Evolutionary conservation across 2,797 vertebrate genomes (phyloP).

Genomic region (Lepus oiostolus): DNA sequence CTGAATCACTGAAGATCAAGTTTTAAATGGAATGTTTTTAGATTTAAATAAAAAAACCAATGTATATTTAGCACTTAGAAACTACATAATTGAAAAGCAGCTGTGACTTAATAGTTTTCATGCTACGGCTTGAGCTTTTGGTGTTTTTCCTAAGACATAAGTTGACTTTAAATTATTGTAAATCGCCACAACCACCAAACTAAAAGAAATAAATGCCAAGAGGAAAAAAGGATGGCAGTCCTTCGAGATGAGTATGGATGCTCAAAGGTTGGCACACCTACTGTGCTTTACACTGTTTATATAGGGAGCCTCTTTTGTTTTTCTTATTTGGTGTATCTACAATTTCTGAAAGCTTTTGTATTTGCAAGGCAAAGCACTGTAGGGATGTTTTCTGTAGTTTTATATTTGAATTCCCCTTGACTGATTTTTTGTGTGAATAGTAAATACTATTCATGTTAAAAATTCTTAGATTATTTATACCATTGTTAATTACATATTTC

Average conservation of each 20-base stretch:
- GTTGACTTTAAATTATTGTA: conserved; percentile 45
- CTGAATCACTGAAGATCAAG: neutral
- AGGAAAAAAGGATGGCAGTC: neutral
- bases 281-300: neutral
- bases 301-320: conserved; percentile 1
- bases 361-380: conserved; percentile 22
- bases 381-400: conserved; percentile 36
- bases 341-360: conserved; percentile 24
- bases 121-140: neutral
- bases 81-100: neutral
- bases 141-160: neutral
- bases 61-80: conserved; percentile 21
- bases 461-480: conserved; percentile 50
- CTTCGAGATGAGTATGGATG: neutral
- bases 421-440: conserved; percentile 47
- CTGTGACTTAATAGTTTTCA: neutral
- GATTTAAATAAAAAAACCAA: neutral
- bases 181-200: neutral
- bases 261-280: neutral
- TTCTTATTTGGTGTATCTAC: conserved; percentile 4
- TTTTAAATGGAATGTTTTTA: conserved; percentile 27
- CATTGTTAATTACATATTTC: conserved; percentile 19
- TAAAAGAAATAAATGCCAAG: neutral
- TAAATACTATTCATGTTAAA: conserved; percentile 25
- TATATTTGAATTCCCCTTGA: conserved; percentile 65